A percentile compares a stretch with the other conserved stretches of the same genome.
Conservation (phyloP, 2,113 vertebrate genomes). For the Mionectes macconnelli region DNA sequence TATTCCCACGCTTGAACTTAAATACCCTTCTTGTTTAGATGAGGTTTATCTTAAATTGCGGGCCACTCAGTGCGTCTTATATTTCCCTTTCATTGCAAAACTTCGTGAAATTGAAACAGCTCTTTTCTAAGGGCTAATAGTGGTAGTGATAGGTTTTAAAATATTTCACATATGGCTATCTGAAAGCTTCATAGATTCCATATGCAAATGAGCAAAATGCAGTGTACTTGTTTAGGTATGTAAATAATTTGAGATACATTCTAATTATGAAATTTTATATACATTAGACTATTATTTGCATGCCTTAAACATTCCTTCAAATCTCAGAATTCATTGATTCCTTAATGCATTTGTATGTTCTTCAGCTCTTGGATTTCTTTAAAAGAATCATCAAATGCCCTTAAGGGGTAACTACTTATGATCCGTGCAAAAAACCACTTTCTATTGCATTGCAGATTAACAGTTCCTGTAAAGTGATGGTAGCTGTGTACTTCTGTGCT, state of each 20-base stretch:
- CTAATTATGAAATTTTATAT: background rate
- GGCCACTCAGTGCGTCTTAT: background rate
- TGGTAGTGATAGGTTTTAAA: background rate
- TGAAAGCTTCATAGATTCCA: background rate
- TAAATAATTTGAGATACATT: background rate
- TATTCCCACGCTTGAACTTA: background rate
- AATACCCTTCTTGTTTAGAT: background rate
- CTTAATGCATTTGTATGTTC: background rate
- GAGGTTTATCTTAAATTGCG: background rate
- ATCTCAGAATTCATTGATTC: background rate
- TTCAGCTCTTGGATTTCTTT: background rate
- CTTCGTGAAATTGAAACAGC: background rate
- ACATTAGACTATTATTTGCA: background rate
- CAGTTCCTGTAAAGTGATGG: background rate
- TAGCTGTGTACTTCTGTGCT: background rate
- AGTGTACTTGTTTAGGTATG: background rate
- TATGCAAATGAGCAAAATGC: background rate
- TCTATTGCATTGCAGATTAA: background rate
- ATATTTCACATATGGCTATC: background rate
- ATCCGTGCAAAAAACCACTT: background rate
- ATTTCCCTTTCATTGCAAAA: background rate
- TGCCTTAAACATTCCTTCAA: background rate
- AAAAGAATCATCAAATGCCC: background rate
- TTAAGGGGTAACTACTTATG: background rate
- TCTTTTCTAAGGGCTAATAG: background rate